phyloP scores from a whole-genome alignment of 2,113 vertebrate species.

The Pelmatolapia mariae region DNA sequence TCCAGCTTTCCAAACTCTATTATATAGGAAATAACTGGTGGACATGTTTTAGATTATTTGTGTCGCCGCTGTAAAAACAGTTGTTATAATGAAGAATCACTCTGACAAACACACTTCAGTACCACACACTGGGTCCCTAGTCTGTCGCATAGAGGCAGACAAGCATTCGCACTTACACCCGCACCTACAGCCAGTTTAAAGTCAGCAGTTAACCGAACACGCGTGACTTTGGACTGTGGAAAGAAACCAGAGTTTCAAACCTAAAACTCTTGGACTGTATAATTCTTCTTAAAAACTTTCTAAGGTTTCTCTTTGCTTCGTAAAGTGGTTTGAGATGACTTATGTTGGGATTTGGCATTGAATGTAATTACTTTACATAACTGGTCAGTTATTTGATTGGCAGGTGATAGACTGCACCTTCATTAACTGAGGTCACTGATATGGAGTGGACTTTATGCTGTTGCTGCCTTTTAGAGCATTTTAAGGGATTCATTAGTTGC shows the following conservation, averaged over 20 bases:
- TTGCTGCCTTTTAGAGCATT: neutral
- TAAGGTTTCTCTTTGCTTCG: no score
- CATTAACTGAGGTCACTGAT: neutral
- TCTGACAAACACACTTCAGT: neutral
- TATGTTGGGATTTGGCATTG: neutral
- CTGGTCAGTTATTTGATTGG: neutral
- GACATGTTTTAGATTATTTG: neutral
- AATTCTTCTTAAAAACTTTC: no score
- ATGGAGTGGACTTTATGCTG: neutral
- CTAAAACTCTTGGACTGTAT: no score
- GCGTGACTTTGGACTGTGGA: neutral
- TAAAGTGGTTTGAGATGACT: neutral
- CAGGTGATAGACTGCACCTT: neutral
- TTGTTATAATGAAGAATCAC: neutral
- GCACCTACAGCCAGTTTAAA: neutral
- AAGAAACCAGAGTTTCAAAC: neutral
- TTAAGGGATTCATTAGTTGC: neutral
- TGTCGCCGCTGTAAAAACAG: neutral
- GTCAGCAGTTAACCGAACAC: neutral
- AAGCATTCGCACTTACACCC: no score
- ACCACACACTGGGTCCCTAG: neutral
- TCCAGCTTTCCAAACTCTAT: neutral
- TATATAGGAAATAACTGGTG: neutral
- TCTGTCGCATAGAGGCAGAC: no score
- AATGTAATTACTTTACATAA: neutral